Base-by-base conservation (phyloP, 2,113 vertebrate genomes). In the Polypterus senegalus region DNA sequence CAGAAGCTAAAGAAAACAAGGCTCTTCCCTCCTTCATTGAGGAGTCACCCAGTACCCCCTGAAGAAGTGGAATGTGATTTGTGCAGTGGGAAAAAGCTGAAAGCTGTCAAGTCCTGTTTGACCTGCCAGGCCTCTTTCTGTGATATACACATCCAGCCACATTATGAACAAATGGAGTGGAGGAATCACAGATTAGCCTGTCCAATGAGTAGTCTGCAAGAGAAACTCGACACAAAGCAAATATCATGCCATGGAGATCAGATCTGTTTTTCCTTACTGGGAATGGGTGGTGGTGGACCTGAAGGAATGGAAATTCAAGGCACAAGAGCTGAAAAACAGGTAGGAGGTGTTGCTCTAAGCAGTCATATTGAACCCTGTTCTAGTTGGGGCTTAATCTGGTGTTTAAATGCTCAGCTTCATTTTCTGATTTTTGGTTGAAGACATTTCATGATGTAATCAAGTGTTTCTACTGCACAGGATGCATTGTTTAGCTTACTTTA, bases 91-190 rank as follows among this genome's bases (percentile, higher is more conserved):
- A 74, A 74, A 47, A 77, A 83, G 49, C 72, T 79, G 2, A 76
- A 46, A 48, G 84, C 89, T 0, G 54, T 82, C 60, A 86, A 85
- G 68, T 86, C 83, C 1, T 89, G 86, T 73, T 74, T 88, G 43
- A 84, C 84, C 63, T 88, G 88, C 46, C 61, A 83, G 63, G 90
- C 85, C 0, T 89, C 86, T 45, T 83, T 85, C 75, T 91, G 89
- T 3, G 82, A 88, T 63, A 83, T 82, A 62, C 90, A 91, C 66
- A 73, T 87, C 8, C 73, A 61, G 46, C 70, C 74, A 11, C 84
- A 88, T 67, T 69, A 59, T 0, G 71, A 73, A 9, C 74, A 80
- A 43, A 62, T 64, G 0, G 10, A 66, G 3, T 73, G 82, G 11
- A 70, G 59, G 58, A 76, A 69, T 58, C 83, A 86, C 70, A 74